phyloP scores from a whole-genome alignment of 1,140 invertebrate species.

The Chelonus insularis region DNA sequence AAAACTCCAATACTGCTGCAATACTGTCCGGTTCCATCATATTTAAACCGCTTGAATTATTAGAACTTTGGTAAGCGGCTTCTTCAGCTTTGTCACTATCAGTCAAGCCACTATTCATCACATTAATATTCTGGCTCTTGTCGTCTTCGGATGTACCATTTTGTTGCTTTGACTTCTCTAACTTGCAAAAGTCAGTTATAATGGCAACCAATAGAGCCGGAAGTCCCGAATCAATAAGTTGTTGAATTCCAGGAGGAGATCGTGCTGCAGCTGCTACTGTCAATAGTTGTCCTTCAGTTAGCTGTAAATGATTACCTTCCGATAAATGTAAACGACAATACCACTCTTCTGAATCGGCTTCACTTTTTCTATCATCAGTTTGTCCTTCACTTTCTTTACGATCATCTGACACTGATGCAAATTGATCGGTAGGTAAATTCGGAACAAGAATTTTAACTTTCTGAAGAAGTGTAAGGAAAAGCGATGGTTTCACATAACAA shows the following conservation, averaged over 20 bases:
- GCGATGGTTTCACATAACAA: slow-evolving; percentile 77
- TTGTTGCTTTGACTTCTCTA: slow-evolving; percentile 40
- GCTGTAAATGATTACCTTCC: slow-evolving; percentile 55
- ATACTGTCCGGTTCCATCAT: slow-evolving; percentile 63
- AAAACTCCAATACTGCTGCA: slow-evolving; percentile 76
- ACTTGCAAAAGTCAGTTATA: slow-evolving; percentile 53
- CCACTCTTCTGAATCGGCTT: slow-evolving; percentile 62
- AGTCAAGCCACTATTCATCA: slow-evolving; percentile 43
- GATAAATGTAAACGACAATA: slow-evolving; percentile 53
- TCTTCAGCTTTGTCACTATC: slow-evolving; percentile 59
- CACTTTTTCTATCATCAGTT: slow-evolving; percentile 73
- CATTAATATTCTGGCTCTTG: slow-evolving; percentile 18
- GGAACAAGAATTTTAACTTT: slow-evolving; percentile 72
- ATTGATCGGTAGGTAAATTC: slow-evolving; percentile 59
- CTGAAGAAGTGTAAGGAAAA: slow-evolving; percentile 74
- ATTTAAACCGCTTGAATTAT: slow-evolving; percentile 36
- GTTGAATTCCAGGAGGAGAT: slow-evolving; percentile 73
- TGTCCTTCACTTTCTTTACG: slow-evolving; percentile 63
- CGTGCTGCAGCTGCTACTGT: slow-evolving; percentile 77
- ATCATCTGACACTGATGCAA: slow-evolving; percentile 66
- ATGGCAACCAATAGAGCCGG: slow-evolving; percentile 68
- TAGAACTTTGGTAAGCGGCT: slow-evolving; percentile 27
- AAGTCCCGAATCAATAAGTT: slow-evolving; percentile 76
- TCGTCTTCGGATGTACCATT: slow-evolving; percentile 19
- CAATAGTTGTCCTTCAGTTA: slow-evolving; percentile 69